Base-by-base conservation (phyloP, 1,140 invertebrate genomes). In the Drosophila bocqueti region DNA sequence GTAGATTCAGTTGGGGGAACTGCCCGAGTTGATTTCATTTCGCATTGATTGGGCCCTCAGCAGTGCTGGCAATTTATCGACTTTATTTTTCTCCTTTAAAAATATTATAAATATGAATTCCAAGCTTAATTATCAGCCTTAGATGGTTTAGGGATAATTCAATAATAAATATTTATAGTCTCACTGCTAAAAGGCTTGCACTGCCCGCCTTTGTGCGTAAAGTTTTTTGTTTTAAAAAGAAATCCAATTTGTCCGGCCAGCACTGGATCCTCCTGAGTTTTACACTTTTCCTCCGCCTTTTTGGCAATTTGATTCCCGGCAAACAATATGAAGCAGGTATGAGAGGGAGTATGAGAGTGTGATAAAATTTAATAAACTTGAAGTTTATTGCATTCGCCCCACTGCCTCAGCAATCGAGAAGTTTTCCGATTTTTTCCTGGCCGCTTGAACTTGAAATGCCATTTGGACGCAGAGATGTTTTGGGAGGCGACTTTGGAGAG, bases 341-440 rank as follows among this genome's bases (percentile, higher is more conserved):
- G 26, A 49, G 24, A 47, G 45, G 3, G 34, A 36, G 34, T 47
- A 24, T 68, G n/a, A 62, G 59, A 43, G 67, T 74, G 71, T 74
- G 68, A 73, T 74, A 60, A 81, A 89, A 87, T 89, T 89, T 87
- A 89, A 87, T 87, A 87, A 89, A 87, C 77, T 87, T 73, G 69
- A 90, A 78, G 81, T 89, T 87, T 89, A 89, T 87, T 87, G 84
- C 84, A 87, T 89, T 89, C 83, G 81, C 67, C 73, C 75, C 71
- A 60, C 67, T 77, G 80, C 83, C 31, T 58, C 52, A 26, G 52
- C 64, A 85, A 85, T 85, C 67, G 55, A 78, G 64, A 71, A 79
- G 29, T 67, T 72, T 60, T 67, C 31, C 45, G 54, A 65, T 66
- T 75, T 54, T 64, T 64, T 50, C 45, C 21, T 15, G 31, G 10